Conservation (phyloP, 2,797 vertebrate genomes). For the Tolypeutes matacus region DNA sequence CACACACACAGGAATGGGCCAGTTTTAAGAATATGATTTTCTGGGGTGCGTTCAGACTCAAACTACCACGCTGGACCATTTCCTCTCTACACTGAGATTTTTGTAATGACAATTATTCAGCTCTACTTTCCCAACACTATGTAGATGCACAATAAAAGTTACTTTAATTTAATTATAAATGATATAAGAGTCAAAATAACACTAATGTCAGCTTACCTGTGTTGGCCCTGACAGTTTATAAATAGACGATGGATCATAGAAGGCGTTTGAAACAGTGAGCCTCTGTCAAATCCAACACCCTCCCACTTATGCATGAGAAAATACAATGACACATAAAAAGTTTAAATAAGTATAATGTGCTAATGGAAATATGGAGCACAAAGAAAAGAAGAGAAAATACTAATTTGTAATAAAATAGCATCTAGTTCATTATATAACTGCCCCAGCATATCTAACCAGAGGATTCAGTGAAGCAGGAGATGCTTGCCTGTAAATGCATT, state of each 20-base stretch:
- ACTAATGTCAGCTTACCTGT: background rate
- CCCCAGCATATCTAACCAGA: background rate
- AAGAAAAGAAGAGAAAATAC: background rate
- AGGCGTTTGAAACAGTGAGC: background rate
- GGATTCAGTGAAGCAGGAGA: background rate
- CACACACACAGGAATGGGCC: too few relatives aligned
- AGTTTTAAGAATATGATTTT: too few relatives aligned
- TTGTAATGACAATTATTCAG: background rate
- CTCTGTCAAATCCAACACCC: background rate
- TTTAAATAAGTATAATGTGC: background rate
- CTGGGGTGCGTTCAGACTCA: too few relatives aligned
- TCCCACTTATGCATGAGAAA: background rate
- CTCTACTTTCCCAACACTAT: background rate
- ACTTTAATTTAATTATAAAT: background rate
- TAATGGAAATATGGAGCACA: constrained; percentile 2
- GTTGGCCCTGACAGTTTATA: background rate
- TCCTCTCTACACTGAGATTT: background rate
- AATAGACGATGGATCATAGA: background rate
- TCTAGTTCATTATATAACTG: background rate
- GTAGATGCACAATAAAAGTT: background rate
- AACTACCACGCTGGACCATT: background rate
- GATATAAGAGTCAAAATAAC: background rate
- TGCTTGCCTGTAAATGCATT: background rate
- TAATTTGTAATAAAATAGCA: background rate
- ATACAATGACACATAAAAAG: background rate